phyloP scores from a whole-genome alignment of 2,888 invertebrate genomes.

The Pterostichus madidus region DNA sequence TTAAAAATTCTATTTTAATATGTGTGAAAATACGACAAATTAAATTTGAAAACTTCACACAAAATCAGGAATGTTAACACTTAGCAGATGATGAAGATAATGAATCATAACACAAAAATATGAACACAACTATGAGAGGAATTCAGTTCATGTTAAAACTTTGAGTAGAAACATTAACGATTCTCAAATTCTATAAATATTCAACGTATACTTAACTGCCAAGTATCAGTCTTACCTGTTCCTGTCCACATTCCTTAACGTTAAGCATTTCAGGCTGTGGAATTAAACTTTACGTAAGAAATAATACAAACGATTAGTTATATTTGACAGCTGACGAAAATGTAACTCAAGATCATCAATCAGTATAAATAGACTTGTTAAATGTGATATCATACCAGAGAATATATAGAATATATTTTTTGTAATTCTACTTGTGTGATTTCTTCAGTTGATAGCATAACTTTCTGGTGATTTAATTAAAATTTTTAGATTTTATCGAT shows the following conservation, averaged over 20 bases:
- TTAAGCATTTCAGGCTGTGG: neutral
- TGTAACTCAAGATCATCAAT: conserved; percentile 36
- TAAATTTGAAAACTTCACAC: too few species aligned
- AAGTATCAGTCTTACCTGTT: conserved; percentile 6
- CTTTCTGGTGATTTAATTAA: conserved; percentile 15
- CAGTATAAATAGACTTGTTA: conserved; percentile 57
- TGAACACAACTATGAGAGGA: too few species aligned
- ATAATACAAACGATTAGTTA: conserved; percentile 59
- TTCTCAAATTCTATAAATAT: conserved; percentile 5
- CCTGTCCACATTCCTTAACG: conserved; percentile 10
- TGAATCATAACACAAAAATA: too few species aligned
- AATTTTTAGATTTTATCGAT: conserved; percentile 4
- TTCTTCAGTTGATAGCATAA: neutral
- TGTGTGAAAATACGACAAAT: too few species aligned
- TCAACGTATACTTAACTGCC: neutral
- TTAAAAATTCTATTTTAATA: too few species aligned
- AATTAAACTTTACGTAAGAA: conserved; percentile 39
- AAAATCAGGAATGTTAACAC: neutral
- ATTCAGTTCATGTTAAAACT: neutral
- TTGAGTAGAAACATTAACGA: neutral
- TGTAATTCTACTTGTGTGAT: neutral
- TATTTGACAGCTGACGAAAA: conserved; percentile 58
- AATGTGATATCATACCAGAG: conserved; percentile 23
- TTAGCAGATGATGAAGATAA: neutral
- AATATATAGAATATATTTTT: conserved; percentile 10